Evolutionary conservation across 1,140 invertebrate species (phyloP).

Genomic region (Drusus annulatus): DNA sequence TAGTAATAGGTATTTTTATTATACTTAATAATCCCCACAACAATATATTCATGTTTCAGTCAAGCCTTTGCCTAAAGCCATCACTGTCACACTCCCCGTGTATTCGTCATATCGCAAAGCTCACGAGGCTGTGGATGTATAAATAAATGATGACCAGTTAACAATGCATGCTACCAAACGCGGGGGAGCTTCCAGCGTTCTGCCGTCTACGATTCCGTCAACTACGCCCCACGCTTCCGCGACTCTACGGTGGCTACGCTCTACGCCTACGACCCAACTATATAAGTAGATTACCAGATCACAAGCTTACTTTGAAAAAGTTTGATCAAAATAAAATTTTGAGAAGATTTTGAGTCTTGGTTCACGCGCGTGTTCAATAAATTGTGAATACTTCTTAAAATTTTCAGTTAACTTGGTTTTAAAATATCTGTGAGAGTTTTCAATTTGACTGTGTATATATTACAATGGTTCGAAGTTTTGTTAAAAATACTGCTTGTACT

Average conservation of each 20-base stretch:
- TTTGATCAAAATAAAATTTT: neutral
- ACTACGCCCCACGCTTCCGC: neutral
- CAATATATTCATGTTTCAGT: too few relatives aligned
- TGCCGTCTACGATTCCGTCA: conserved; percentile 3
- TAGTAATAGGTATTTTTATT: too few relatives aligned
- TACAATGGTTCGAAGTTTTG: too few relatives aligned
- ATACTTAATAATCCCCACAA: too few relatives aligned
- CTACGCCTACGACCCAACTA: neutral
- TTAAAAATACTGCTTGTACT: too few relatives aligned
- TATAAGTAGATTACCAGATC: neutral
- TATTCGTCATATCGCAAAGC: conserved; percentile 21
- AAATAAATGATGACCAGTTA: conserved; percentile 51
- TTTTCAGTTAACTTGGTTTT: too few relatives aligned
- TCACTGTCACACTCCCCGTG: conserved; percentile 20
- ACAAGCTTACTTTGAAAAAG: neutral
- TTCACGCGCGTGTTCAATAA: neutral
- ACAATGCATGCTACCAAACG: conserved; percentile 46
- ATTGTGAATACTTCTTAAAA: too few relatives aligned
- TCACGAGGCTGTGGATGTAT: conserved; percentile 17
- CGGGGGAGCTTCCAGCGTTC: neutral
- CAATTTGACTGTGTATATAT: too few relatives aligned
- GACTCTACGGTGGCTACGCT: neutral
- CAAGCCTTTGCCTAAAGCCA: neutral
- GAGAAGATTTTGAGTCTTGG: too few relatives aligned
- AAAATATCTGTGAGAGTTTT: too few relatives aligned